These are phyloP conservation scores for Tachina lurida DNA, from an alignment of 2,888 invertebrate species.

Conservation along the genomic window DNA sequence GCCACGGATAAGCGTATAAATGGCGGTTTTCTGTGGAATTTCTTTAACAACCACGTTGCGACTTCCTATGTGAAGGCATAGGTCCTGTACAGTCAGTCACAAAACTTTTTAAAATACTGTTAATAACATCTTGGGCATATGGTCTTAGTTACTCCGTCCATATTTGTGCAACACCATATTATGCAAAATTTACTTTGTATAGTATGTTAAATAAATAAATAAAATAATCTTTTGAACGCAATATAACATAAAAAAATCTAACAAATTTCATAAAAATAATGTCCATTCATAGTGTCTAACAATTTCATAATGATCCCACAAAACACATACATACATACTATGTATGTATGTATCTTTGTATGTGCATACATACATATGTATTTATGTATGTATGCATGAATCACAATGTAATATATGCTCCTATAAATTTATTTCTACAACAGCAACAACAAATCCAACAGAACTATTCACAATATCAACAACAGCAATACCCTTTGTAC, in stretches of 20 bases:
- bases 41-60: too few relatives aligned
- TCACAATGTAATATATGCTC: constrained; percentile 82
- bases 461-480: constrained; percentile 73
- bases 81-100: too few relatives aligned
- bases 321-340: constrained; percentile 71
- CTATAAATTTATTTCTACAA: constrained; percentile 80
- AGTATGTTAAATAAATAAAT: too few relatives aligned
- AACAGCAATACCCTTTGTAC: constrained; percentile 78
- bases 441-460: constrained; percentile 78
- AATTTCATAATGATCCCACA: constrained; percentile 77
- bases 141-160: too few relatives aligned
- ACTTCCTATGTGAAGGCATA: too few relatives aligned
- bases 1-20: too few relatives aligned
- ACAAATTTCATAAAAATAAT: constrained; percentile 77
- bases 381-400: constrained; percentile 76
- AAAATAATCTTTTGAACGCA: constrained; percentile 25
- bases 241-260: constrained; percentile 21
- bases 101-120: too few relatives aligned
- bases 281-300: constrained; percentile 76
- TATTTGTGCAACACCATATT: too few relatives aligned
- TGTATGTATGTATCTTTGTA: not conserved
- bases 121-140: too few relatives aligned
- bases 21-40: too few relatives aligned
- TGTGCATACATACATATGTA: too few relatives aligned
- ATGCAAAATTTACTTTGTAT: too few relatives aligned